Conservation (phyloP, 1,140 invertebrate genomes). For the Ylistrum balloti region DNA sequence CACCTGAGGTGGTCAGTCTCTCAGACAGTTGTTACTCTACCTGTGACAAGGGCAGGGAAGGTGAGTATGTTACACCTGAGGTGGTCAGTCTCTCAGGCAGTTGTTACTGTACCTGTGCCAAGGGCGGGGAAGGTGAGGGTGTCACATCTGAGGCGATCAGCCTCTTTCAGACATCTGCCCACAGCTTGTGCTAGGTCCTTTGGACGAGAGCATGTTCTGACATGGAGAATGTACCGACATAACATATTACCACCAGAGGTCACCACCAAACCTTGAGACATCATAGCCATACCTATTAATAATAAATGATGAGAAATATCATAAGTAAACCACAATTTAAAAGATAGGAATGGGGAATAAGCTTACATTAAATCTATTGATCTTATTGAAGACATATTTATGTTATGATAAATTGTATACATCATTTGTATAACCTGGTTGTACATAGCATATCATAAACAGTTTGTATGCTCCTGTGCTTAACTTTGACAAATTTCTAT, state of each 20-base stretch:
- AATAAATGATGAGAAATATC: too few relatives aligned
- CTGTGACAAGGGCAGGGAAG: too few relatives aligned
- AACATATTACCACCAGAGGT: slow-evolving; percentile 53
- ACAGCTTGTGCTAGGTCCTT: slow-evolving; percentile 48
- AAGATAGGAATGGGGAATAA: too few relatives aligned
- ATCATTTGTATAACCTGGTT: too few relatives aligned
- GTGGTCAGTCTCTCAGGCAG: slow-evolving; percentile 43
- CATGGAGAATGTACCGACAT: slow-evolving; percentile 57
- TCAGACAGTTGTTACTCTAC: neutral
- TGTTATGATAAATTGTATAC: too few relatives aligned
- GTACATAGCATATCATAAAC: too few relatives aligned
- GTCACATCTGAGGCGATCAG: slow-evolving; percentile 53
- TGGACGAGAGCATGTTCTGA: slow-evolving; percentile 45
- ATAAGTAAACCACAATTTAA: neutral
- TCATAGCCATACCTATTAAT: slow-evolving; percentile 40
- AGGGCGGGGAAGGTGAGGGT: slow-evolving; percentile 67
- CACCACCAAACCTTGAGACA: slow-evolving; percentile 44
- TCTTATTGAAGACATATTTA: too few relatives aligned
- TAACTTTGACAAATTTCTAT: too few relatives aligned
- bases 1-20: too few relatives aligned
- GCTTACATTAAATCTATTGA: too few relatives aligned
- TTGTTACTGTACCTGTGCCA: slow-evolving; percentile 62
- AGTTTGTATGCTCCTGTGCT: too few relatives aligned
- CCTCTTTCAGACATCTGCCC: slow-evolving; percentile 58
- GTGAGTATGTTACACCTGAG: too few relatives aligned